Percentiles rank a stretch among this genome's conserved stretches.
Evolutionary conservation across 1,140 invertebrate species (phyloP).

Genomic region (Achatina immaculata): DNA sequence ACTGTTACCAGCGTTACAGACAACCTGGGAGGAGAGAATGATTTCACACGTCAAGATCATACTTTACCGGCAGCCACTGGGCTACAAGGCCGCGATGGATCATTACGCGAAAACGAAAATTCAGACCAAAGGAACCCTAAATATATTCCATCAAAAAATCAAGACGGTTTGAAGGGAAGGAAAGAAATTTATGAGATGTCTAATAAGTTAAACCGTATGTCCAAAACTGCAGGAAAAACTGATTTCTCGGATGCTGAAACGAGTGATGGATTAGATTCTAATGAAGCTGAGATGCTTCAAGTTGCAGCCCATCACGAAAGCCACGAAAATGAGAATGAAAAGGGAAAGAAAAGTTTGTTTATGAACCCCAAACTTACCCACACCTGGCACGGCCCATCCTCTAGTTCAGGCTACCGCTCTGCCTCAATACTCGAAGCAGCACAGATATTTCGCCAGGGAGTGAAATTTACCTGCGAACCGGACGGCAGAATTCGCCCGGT

Average conservation of each 20-base stretch:
- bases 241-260: neutral
- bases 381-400: slow-evolving; percentile 44
- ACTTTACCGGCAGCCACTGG: neutral
- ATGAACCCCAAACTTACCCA: slow-evolving; percentile 39
- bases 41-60: no score
- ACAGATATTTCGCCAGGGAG: slow-evolving; percentile 31
- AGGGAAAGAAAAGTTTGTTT: slow-evolving; percentile 29
- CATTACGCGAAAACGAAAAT: no score
- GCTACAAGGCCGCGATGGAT: neutral
- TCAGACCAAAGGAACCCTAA: neutral
- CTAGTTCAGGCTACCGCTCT: neutral
- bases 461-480: neutral
- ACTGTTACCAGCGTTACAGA: neutral
- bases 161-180: neutral
- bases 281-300: no score
- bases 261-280: neutral
- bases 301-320: neutral
- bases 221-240: neutral
- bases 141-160: no score
- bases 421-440: slow-evolving; percentile 43
- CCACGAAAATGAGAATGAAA: neutral
- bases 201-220: neutral
- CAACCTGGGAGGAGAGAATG: neutral
- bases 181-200: no score
- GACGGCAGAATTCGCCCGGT: neutral